These are phyloP conservation scores for Physeter macrocephalus DNA, from an alignment of 2,113 vertebrate species.

Conservation along the genomic window DNA sequence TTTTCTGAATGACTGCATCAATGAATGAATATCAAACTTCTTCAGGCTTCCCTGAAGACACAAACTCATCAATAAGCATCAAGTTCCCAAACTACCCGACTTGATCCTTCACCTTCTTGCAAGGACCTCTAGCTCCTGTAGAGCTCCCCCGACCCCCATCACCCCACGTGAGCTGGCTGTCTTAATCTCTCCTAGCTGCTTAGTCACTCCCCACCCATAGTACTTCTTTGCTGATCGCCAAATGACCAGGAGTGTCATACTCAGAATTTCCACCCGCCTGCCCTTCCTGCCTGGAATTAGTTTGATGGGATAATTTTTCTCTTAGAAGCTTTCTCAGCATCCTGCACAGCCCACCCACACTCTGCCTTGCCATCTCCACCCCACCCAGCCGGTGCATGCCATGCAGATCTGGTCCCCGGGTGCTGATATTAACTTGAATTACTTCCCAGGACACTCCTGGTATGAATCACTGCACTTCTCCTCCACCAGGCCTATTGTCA, in stretches of 20 bases:
- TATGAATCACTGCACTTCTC: background rate
- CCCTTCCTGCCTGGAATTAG: background rate
- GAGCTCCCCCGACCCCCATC: rapidly evolving
- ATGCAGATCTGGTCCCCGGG: background rate
- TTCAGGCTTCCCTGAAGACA: background rate
- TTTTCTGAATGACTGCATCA: background rate
- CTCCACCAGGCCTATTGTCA: background rate
- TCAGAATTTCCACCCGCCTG: background rate
- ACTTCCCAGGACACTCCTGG: background rate
- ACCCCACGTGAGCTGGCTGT: background rate
- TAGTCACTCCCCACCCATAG: too few relatives aligned
- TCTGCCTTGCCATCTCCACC: background rate
- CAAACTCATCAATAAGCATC: background rate
- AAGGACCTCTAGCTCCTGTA: background rate
- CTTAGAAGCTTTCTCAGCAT: background rate
- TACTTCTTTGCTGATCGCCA: too few relatives aligned
- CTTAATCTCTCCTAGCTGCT: background rate
- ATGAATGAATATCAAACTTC: background rate
- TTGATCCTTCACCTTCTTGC: background rate
- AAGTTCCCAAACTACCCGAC: background rate
- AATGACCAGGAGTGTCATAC: background rate
- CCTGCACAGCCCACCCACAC: background rate
- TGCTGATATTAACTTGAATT: background rate
- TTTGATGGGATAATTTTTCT: background rate
- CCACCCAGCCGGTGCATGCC: background rate